Evolutionary conservation across 1,140 invertebrate species (phyloP).

Genomic region (Campoletis sonorensis): DNA sequence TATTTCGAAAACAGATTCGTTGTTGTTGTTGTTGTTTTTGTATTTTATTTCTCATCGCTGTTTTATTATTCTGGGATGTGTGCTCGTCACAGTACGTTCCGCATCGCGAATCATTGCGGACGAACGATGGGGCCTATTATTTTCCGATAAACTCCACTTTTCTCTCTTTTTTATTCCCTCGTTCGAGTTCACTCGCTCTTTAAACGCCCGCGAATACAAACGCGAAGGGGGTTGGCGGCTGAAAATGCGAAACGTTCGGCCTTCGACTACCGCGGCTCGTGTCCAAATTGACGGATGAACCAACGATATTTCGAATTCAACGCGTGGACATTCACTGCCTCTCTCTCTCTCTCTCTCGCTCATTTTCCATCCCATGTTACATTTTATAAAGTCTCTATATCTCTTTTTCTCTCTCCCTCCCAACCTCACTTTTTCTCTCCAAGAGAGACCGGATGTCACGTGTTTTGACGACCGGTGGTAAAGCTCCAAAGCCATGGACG

Average conservation of each 20-base stretch:
- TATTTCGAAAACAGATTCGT: not conserved
- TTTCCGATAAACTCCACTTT: slow-evolving; percentile 41
- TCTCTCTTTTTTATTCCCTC: not conserved
- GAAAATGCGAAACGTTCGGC: slow-evolving; percentile 32
- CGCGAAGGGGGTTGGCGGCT: slow-evolving; percentile 7
- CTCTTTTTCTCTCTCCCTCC: not conserved
- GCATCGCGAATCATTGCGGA: slow-evolving; percentile 33
- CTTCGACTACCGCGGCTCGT: slow-evolving; percentile 25
- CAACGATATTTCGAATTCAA: slow-evolving; percentile 44
- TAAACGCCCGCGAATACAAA: slow-evolving; percentile 15
- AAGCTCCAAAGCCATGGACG: slow-evolving; percentile 40
- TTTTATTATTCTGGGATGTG: slow-evolving; percentile 37
- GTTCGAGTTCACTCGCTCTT: slow-evolving; percentile 1
- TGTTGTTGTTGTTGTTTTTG: not conserved
- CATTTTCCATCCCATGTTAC: not conserved
- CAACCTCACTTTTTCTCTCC: not conserved
- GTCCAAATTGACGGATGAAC: slow-evolving; percentile 44
- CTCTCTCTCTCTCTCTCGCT: no score
- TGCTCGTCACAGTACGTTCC: not conserved
- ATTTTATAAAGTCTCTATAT: not conserved
- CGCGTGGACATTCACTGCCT: slow-evolving; percentile 12
- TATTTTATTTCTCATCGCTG: not conserved
- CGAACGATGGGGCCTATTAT: slow-evolving; percentile 41
- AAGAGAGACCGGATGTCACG: slow-evolving; percentile 27
- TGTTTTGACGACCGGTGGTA: slow-evolving; percentile 26